A percentile compares a stretch with the other conserved stretches of the same genome.
These are phyloP conservation scores for Amphipoea lucens DNA, from an alignment of 2,888 invertebrate genomes.

Conservation along the genomic window DNA sequence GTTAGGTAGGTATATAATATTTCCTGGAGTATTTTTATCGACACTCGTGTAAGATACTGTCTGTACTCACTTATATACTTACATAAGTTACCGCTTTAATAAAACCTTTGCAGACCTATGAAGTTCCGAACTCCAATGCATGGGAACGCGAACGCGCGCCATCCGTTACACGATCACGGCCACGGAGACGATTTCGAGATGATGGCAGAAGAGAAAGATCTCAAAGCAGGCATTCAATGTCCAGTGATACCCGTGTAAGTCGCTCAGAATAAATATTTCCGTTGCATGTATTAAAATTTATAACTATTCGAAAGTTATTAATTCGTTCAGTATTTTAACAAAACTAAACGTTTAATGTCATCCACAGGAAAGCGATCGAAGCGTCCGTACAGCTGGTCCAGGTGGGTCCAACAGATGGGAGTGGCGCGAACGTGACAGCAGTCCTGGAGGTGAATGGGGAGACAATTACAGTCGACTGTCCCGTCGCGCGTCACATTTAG, in stretches of 20 bases:
- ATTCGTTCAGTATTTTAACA: neutral
- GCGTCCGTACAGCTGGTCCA: conserved; percentile 78
- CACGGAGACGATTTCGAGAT: conserved; percentile 82
- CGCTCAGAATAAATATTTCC: neutral
- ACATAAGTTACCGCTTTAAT: neutral
- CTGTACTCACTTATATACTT: too few relatives aligned
- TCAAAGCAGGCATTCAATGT: conserved; percentile 92
- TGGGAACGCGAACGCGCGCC: conserved; percentile 82
- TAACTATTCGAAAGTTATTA: neutral
- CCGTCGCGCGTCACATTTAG: conserved; percentile 86
- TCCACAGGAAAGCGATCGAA: conserved; percentile 84
- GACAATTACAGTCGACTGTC: conserved; percentile 75
- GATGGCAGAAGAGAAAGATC: conserved; percentile 90
- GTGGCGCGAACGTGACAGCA: conserved; percentile 85
- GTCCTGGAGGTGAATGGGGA: conserved; percentile 82
- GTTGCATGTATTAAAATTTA: neutral
- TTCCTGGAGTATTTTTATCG: neutral
- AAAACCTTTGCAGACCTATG: conserved; percentile 83
- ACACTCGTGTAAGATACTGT: too few relatives aligned
- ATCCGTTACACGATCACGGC: conserved; percentile 79
- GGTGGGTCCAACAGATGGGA: conserved; percentile 77
- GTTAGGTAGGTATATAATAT: neutral
- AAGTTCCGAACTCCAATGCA: conserved; percentile 78
- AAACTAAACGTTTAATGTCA: conserved; percentile 4
- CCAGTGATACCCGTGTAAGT: conserved; percentile 92